A percentile compares a stretch with the other conserved stretches of the same genome.
Conservation (phyloP, 92 coral and sea anemone genomes). For the Meandrina meandrites region DNA sequence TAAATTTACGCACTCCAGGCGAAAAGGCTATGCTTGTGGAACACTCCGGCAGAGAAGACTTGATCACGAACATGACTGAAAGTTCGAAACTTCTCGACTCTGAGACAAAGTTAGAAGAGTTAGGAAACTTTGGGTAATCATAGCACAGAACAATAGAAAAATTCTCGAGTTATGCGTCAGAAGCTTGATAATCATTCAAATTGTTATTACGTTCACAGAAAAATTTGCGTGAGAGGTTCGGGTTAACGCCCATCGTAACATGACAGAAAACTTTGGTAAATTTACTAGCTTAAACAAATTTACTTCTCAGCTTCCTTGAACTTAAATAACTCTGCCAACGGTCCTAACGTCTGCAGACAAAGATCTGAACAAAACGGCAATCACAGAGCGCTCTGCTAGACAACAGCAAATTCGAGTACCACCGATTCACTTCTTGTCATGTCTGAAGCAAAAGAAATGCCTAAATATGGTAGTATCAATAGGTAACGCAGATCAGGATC, state of each 20-base stretch:
- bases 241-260: conserved; percentile 55
- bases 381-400: neutral
- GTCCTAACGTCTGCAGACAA: neutral
- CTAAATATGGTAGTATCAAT: conserved; percentile 45
- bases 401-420: conserved; percentile 21
- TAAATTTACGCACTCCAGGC: conserved; percentile 2
- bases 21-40: neutral
- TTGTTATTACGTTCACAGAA: neutral
- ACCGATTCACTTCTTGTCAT: neutral
- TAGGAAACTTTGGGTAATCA: neutral
- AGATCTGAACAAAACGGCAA: conserved; percentile 17
- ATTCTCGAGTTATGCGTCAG: neutral
- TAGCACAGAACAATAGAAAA: neutral
- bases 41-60: neutral
- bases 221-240: conserved; percentile 29
- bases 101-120: neutral
- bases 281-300: neutral
- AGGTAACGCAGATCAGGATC: conserved; percentile 43
- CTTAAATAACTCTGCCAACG: neutral
- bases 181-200: neutral
- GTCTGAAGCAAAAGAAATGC: conserved; percentile 11
- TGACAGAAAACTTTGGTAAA: conserved; percentile 27
- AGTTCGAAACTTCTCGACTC: neutral
- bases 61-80: neutral
- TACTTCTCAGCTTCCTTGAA: neutral